A percentile compares a stretch with the other conserved stretches of the same genome.
phyloP scores from a whole-genome alignment of 1,140 invertebrate species.

The Lethocerus indicus region DNA sequence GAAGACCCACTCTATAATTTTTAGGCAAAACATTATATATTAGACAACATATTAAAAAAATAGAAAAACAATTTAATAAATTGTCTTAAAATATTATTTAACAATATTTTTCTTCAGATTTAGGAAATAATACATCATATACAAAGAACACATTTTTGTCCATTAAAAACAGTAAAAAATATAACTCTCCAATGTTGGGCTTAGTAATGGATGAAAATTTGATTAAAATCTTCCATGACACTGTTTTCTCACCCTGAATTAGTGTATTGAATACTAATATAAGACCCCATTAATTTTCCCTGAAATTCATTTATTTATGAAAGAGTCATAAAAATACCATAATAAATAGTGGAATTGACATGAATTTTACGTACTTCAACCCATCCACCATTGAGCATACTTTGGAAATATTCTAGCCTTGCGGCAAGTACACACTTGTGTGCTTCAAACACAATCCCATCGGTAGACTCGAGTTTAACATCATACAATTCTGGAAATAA shows the following conservation, averaged over 20 bases:
- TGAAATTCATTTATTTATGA: neutral
- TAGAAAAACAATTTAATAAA: slow-evolving; percentile 6
- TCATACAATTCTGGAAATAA: slow-evolving; percentile 37
- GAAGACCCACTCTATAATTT: too few relatives aligned
- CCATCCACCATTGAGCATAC: slow-evolving; percentile 55
- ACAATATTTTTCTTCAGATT: neutral
- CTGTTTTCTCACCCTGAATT: neutral
- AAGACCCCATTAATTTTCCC: too few relatives aligned
- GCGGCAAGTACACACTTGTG: slow-evolving; percentile 57
- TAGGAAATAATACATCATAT: too few relatives aligned
- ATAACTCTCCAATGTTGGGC: too few relatives aligned
- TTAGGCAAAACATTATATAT: too few relatives aligned
- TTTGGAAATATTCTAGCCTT: slow-evolving; percentile 54
- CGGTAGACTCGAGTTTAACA: slow-evolving; percentile 35
- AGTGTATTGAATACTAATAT: too few relatives aligned
- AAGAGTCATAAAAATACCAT: neutral
- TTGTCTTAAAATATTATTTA: neutral
- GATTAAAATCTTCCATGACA: neutral
- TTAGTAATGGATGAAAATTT: too few relatives aligned
- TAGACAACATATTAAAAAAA: too few relatives aligned
- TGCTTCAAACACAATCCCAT: slow-evolving; percentile 36
- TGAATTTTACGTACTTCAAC: slow-evolving; percentile 28
- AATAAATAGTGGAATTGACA: neutral
- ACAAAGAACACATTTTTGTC: too few relatives aligned
- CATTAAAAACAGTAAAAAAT: too few relatives aligned